Evolutionary conservation across 2,797 vertebrate species (phyloP).

Genomic region (Oryzias dopingdopingensis): DNA sequence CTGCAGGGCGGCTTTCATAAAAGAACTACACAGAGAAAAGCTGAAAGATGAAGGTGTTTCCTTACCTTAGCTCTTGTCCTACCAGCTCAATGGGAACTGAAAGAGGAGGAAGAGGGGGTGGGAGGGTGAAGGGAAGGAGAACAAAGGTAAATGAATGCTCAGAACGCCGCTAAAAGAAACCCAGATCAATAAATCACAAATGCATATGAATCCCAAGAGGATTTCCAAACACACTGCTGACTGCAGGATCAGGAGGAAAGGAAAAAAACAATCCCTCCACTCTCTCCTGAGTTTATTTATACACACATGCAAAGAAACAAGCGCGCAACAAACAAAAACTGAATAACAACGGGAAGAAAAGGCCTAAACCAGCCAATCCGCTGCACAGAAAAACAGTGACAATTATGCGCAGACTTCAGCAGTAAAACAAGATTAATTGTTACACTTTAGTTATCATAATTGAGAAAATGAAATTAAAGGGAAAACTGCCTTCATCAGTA

Average conservation of each 20-base stretch:
- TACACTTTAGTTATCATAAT: constrained; percentile 65
- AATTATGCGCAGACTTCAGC: constrained; percentile 69
- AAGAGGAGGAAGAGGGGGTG: constrained; percentile 4
- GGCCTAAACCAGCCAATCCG: constrained; percentile 63
- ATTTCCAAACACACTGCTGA: constrained; percentile 54
- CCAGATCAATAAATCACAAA: constrained; percentile 79
- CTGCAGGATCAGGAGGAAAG: constrained; percentile 51
- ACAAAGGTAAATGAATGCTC: constrained; percentile 69
- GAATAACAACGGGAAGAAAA: constrained; percentile 17
- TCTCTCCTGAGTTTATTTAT: constrained; percentile 13
- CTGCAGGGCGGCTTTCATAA: constrained; percentile 37
- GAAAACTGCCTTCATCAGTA: constrained; percentile 65
- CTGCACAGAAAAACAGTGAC: constrained; percentile 46
- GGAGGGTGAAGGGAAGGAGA: constrained; percentile 31
- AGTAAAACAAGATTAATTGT: constrained; percentile 69
- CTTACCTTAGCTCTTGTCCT: constrained; percentile 91
- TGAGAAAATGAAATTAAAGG: constrained; percentile 59
- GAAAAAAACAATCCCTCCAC: constrained; percentile 3
- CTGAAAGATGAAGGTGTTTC: constrained; percentile 58
- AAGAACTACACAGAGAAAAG: constrained; percentile 51
- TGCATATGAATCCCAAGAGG: constrained; percentile 62
- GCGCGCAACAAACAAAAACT: constrained; percentile 32
- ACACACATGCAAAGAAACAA: constrained; percentile 12
- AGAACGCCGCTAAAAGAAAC: constrained; percentile 65
- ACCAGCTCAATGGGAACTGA: constrained; percentile 87